A percentile compares a stretch with the other conserved stretches of the same genome.
These are phyloP conservation scores for Zoanthus sansibaricus DNA, from an alignment of 92 coral and sea anemone species.

Conservation along the genomic window DNA sequence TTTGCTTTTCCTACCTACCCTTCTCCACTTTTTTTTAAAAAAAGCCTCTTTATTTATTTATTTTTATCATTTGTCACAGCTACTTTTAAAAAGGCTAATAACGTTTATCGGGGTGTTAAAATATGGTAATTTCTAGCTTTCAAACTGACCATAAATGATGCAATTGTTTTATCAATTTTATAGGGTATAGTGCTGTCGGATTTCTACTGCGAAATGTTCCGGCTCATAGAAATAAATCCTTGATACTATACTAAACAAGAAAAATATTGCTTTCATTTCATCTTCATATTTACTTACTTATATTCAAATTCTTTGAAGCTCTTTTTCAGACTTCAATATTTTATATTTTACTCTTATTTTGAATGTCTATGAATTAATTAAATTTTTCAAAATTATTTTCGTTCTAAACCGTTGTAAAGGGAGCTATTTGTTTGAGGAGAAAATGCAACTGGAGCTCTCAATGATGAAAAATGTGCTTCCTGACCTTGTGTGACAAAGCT, in stretches of 20 bases:
- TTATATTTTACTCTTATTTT: background rate
- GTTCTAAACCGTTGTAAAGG: background rate
- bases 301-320: background rate
- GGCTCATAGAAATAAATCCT: background rate
- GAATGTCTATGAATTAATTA: background rate
- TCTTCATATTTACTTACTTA: background rate
- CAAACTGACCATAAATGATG: background rate
- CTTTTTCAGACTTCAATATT: background rate
- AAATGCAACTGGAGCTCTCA: background rate
- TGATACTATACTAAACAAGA: background rate
- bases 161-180: conserved; percentile 28
- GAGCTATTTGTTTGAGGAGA: background rate
- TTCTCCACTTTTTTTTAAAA: no score
- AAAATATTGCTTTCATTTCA: background rate
- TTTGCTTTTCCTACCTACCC: no score
- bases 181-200: background rate
- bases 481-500: background rate
- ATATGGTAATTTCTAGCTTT: conserved; percentile 1
- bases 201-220: background rate
- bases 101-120: conserved; percentile 24
- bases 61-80: conserved; percentile 16
- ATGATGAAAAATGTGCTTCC: background rate
- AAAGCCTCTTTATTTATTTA: conserved; percentile 13
- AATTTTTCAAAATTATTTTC: background rate
- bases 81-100: background rate